These are phyloP conservation scores for Sphyrna mokarran DNA, from an alignment of 2,113 vertebrate genomes.

Conservation along the genomic window DNA sequence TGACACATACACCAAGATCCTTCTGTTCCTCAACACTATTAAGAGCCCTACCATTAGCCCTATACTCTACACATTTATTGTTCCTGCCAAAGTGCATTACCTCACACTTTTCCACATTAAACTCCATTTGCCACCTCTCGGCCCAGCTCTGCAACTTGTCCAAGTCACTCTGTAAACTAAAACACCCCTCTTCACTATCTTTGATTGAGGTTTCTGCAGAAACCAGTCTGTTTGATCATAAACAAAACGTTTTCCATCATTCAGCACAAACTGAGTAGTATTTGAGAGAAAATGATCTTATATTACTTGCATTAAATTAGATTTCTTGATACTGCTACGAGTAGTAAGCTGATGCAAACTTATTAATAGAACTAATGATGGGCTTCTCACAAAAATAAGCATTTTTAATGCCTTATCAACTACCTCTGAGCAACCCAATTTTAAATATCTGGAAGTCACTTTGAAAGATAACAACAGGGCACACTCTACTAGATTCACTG, in stretches of 20 bases:
- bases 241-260: background rate
- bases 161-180: too few relatives aligned
- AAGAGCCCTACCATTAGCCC: too few relatives aligned
- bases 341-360: background rate
- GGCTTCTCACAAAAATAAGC: background rate
- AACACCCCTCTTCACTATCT: too few relatives aligned
- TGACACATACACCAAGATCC: too few relatives aligned
- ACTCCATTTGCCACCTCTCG: too few relatives aligned
- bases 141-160: too few relatives aligned
- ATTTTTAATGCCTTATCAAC: background rate
- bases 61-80: too few relatives aligned
- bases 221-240: background rate
- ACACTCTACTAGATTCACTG: background rate
- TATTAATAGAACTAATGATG: background rate
- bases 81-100: too few relatives aligned
- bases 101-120: too few relatives aligned
- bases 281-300: background rate
- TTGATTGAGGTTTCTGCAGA: background rate
- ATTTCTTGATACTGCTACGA: background rate
- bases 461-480: background rate
- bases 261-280: background rate
- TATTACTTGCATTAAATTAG: background rate
- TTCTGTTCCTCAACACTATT: too few relatives aligned
- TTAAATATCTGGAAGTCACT: conserved; percentile 19
- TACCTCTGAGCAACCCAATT: background rate